phyloP scores from a whole-genome alignment of 2,797 vertebrate genomes.

The Tragelaphus oryx region DNA sequence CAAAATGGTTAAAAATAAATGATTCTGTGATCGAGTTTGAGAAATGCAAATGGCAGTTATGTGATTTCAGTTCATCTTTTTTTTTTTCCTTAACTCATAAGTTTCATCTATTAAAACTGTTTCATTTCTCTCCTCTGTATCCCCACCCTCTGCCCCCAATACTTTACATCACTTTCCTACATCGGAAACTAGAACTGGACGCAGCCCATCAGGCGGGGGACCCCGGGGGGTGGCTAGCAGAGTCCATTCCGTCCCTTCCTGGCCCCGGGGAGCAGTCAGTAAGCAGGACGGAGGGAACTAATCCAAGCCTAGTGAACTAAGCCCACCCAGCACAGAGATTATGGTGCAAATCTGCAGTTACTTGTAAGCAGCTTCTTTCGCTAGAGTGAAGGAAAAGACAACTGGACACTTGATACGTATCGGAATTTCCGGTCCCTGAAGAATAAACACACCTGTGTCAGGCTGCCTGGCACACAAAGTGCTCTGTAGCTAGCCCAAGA shows the following conservation, averaged over 20 bases:
- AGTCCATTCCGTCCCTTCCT: neutral
- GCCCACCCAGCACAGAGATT: neutral
- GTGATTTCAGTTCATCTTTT: slow-evolving; percentile 58
- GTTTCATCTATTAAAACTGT: slow-evolving; percentile 36
- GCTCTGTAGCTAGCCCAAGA: accelerated
- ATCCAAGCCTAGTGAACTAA: neutral
- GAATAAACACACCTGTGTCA: neutral
- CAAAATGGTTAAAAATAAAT: neutral
- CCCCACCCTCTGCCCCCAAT: neutral
- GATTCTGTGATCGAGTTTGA: neutral
- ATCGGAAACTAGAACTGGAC: neutral
- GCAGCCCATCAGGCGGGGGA: neutral
- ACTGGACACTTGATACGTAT: accelerated
- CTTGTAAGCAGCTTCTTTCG: neutral
- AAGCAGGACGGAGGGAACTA: neutral
- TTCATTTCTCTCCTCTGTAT: slow-evolving; percentile 52
- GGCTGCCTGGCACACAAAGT: neutral
- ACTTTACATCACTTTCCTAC: slow-evolving; percentile 13
- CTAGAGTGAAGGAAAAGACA: neutral
- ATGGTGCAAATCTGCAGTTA: neutral
- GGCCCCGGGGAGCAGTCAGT: neutral
- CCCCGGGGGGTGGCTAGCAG: accelerated
- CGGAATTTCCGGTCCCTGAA: neutral
- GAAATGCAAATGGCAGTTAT: slow-evolving; percentile 38
- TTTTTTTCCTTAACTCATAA: slow-evolving; percentile 7